These are phyloP conservation scores for Palythoa grandis DNA, from an alignment of 92 coral and sea anemone species.

Conservation along the genomic window DNA sequence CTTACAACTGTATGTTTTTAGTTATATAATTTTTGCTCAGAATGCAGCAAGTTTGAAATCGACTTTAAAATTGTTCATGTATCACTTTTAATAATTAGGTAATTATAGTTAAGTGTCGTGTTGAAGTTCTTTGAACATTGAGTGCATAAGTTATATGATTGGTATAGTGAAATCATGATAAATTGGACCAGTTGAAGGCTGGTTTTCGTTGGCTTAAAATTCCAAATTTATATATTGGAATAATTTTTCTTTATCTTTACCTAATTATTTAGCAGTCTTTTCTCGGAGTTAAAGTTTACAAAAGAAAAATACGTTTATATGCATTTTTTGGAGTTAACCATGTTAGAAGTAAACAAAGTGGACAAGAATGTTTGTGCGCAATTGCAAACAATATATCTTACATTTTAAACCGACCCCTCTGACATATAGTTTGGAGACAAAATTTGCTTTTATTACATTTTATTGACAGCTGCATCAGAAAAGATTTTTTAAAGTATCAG, in stretches of 20 bases:
- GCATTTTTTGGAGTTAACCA: not conserved
- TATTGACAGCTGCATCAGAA: not conserved
- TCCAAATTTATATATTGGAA: not conserved
- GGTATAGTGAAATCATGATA: not conserved
- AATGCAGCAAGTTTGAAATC: not conserved
- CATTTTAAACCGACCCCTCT: not conserved
- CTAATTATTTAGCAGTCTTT: not conserved
- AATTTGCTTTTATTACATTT: not conserved
- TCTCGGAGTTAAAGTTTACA: not conserved
- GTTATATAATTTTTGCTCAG: not conserved
- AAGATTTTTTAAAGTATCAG: not conserved
- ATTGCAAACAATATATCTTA: not conserved
- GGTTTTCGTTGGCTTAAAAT: not conserved
- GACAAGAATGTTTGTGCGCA: not conserved
- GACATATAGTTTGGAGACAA: not conserved
- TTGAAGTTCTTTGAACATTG: not conserved
- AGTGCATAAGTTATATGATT: not conserved
- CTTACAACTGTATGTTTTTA: not conserved
- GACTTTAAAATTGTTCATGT: not conserved
- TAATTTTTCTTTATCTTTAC: not conserved
- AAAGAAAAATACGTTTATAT: not conserved
- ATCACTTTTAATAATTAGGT: not conserved
- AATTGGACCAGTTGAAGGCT: not conserved
- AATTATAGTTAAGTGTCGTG: not conserved
- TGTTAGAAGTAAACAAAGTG: not conserved